Evolutionary conservation across 2,113 vertebrate genomes (phyloP), one percentile per base, ranked within the genome.

Genomic region (Pycnonotus jocosus): DNA sequence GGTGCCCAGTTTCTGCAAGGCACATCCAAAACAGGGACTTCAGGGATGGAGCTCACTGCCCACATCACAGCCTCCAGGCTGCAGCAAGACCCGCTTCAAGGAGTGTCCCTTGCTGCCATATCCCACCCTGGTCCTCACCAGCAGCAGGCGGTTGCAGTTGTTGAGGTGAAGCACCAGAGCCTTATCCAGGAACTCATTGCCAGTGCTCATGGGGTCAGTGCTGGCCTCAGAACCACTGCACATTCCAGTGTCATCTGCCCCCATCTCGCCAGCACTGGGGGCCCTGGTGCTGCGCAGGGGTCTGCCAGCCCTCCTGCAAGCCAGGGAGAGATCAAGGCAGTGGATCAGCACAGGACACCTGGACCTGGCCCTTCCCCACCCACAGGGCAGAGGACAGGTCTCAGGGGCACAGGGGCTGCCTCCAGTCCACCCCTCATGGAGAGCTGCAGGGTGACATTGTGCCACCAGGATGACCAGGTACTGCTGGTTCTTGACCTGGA

Each of bases 101-200:
- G 25, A 17, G 47, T 62, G 42, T 51, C 35, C 19, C 65, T 42
- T 24, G 42, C 70, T 24, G 6, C 24, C 4, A 0, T 5, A 10
- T 15, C 65, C 71, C 28, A 4, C 10, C 65, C 83, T 22, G 4
- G 3, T 47, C 88, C 98, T 98, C 97, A 99, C 99, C 99, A 99
- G 96, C 47, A 99, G 97, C 95, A 99, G 98, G 73, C 83, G 82
- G 80, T 98, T 98, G 97, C 99, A 99, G 96, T 98, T 98, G 95
- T 97, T 97, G 82, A 99, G 97, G 83, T 99, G 99, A 61, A 98
- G 97, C 95, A 99, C 98, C 80, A 99, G 97, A 60, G 98, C 96
- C 88, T 95, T 95, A 86, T 99, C 99, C 89, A 99, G 97, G 80
- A 98, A 88, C 66, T 97, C 88, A 47, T 97, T 99, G 86, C 99